phyloP scores from a whole-genome alignment of 2,888 invertebrate genomes.

The Heliothis peltigera region DNA sequence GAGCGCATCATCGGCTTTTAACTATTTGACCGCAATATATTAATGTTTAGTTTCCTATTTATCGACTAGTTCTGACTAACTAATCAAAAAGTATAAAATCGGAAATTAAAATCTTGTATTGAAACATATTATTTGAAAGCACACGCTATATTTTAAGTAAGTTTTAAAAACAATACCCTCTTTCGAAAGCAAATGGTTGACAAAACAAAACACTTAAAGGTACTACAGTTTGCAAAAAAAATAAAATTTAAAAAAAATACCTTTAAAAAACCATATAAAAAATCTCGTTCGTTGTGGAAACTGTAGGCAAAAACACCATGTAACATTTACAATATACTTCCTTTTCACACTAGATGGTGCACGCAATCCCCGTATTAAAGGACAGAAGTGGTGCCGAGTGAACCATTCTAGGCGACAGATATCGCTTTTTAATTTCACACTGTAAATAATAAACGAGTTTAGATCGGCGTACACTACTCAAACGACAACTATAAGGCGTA shows the following conservation, averaged over 20 bases:
- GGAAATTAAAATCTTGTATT: not conserved
- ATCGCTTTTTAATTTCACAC: slow-evolving; percentile 46
- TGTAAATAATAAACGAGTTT: slow-evolving; percentile 49
- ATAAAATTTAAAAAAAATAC: slow-evolving; percentile 15
- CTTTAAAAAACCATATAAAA: slow-evolving; percentile 23
- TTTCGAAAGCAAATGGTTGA: not conserved
- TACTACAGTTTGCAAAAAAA: not conserved
- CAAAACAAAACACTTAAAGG: not conserved
- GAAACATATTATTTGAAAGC: not conserved
- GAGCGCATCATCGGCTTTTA: slow-evolving; percentile 46
- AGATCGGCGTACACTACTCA: slow-evolving; percentile 35
- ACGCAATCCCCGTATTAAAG: slow-evolving; percentile 72
- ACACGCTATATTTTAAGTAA: not conserved
- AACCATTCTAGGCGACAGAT: slow-evolving; percentile 39
- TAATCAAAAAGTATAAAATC: not conserved
- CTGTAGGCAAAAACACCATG: slow-evolving; percentile 51
- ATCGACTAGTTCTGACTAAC: not conserved
- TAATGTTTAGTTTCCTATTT: slow-evolving; percentile 11
- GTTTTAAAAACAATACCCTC: not conserved
- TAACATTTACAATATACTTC: slow-evolving; percentile 60
- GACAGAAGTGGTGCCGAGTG: slow-evolving; percentile 45
- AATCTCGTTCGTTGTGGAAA: slow-evolving; percentile 36
- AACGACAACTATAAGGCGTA: slow-evolving; percentile 17
- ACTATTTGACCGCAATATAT: slow-evolving; percentile 32
- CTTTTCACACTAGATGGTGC: slow-evolving; percentile 65